Base-by-base conservation (phyloP, 2,797 vertebrate species). In the Tokudaia tokunoshimensis region DNA sequence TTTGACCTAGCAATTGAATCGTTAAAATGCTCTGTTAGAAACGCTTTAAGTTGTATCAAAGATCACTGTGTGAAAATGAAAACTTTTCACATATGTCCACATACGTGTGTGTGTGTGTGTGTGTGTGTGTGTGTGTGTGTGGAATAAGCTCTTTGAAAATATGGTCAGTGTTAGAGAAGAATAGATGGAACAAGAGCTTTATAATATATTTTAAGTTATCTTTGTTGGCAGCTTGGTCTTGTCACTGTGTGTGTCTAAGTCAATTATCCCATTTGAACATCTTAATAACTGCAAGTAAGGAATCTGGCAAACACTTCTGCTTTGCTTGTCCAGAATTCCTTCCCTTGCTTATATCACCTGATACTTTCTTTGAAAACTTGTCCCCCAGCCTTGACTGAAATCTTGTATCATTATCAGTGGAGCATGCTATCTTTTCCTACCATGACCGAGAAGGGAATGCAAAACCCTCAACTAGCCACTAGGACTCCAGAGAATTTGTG, bases 81-180 rank as follows among this genome's bases (percentile, higher is more conserved):
- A 41, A 34, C n/a, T 72, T 84, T 90, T 59, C 29, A 55, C 15
- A 2, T 34, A 22, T 72, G 79, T 41, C 44, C 9, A 65, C 3
- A 80, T 37, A 34, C 34, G n/a, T n/a, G n/a, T n/a, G n/a, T n/a
- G n/a, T n/a, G n/a, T n/a, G n/a, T 41, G 41, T 41, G 41, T 41
- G 41, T 41, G 41, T 41, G 41, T 41, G 41, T 41, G 41, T 41
- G 41, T 41, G 3, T 52, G 26, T 91, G 29, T 74, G 6, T 74
- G 29, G 41, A 84, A 86, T 95, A 89, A 41, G 14, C 6, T 94
- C 52, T 92, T 91, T 87, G n/a, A 97, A 74, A 91, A 91, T 20
- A 59, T 72, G 15, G 90, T 44, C 41, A 80, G 65, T 82, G 20
- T 94, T 59, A 87, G 3, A 52, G 34, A 89, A 93, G 7, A 87